Evolutionary conservation across 1,140 invertebrate species (phyloP), one percentile per base, ranked within the genome.

Genomic region (Muscidifurax raptorellus): DNA sequence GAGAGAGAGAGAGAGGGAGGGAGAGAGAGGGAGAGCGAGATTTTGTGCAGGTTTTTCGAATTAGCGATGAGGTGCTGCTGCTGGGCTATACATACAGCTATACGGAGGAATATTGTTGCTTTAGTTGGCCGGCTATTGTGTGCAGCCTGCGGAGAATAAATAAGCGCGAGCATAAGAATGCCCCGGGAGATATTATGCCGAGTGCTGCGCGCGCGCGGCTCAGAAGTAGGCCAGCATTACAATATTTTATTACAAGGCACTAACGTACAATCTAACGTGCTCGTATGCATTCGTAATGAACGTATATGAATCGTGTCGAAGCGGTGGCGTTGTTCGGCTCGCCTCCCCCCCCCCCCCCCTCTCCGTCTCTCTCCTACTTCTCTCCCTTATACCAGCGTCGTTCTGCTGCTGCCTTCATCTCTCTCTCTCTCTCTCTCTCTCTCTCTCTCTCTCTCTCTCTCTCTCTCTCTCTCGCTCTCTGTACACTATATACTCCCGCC

Each of bases 171-270:
- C 87, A 88, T 91, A 93, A 92, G 92, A 92, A 92, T 92, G 91
- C 90, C 91, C 90, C 90, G 89, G 87, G 90, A 91, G 90, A 92
- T 92, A 91, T 90, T 91, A 90, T 90, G 89, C 87, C 88, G 89
- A 89, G 88, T 88, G 87, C 83, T 71, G n/a, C 30, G 52, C 25
- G 44, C 27, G 40, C 32, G 59, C 76, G 66, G 30, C 77, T 71
- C 87, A 91, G 87, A 93, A 93, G 91, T 93, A 92, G 92, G 92
- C 92, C 92, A 93, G 89, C 91, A 92, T 92, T 92, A 92, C 92
- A 92, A 92, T 93, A 92, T 92, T 93, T 93, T 92, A 93, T 93
- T 93, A 92, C 91, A 90, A 91, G 91, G 91, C 91, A 92, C 92
- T 92, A 92, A 92, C 91, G 91, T 93, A 91, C 92, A 92, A 92